phyloP scores from a whole-genome alignment of 1,140 invertebrate genomes.

The Diprion similis region DNA sequence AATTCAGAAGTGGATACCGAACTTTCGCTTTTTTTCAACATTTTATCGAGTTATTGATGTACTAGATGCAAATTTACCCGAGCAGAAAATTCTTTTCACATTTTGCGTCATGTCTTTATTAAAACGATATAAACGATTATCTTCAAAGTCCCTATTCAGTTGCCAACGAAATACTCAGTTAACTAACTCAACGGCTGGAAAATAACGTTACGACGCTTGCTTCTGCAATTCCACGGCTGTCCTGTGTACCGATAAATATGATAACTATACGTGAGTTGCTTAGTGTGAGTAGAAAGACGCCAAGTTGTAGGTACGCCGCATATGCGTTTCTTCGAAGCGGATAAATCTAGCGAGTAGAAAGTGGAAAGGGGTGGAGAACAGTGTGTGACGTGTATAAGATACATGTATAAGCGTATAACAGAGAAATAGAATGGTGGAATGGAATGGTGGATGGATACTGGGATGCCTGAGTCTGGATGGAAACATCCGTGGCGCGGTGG shows the following conservation, averaged over 20 bases:
- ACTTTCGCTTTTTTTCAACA: too few relatives aligned
- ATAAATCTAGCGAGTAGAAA: conserved; percentile 9
- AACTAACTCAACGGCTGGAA: neutral
- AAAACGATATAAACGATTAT: too few relatives aligned
- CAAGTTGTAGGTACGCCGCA: neutral
- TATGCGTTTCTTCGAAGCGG: neutral
- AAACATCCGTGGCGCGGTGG: conserved; percentile 8
- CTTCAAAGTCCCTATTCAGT: neutral
- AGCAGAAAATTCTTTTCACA: too few relatives aligned
- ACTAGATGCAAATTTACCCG: too few relatives aligned
- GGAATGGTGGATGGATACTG: conserved; percentile 1
- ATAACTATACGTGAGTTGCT: neutral
- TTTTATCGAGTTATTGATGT: too few relatives aligned
- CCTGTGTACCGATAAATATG: neutral
- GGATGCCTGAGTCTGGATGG: neutral
- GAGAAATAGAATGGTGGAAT: neutral
- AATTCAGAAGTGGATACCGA: too few relatives aligned
- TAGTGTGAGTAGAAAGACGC: neutral
- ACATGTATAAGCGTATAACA: too few relatives aligned
- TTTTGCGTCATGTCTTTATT: too few relatives aligned
- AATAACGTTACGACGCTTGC: neutral
- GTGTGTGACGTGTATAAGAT: too few relatives aligned
- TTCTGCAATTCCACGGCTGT: neutral
- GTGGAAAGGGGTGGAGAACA: neutral
- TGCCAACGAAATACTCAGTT: neutral